Evolutionary conservation across 2,888 invertebrate species (phyloP).

Genomic region (Acleris laterana): DNA sequence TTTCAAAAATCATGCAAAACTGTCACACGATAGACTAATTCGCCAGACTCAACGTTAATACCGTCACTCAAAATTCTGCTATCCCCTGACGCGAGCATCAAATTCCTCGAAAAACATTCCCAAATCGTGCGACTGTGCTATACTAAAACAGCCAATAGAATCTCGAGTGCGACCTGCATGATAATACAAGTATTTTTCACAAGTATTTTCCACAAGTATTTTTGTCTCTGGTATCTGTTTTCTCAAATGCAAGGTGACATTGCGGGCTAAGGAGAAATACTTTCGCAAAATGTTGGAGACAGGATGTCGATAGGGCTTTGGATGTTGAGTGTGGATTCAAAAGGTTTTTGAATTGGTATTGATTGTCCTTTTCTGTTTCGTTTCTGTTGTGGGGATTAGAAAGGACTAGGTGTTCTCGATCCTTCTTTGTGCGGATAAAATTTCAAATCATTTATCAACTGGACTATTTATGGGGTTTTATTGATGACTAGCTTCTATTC

Average conservation of each 20-base stretch:
- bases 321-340: neutral
- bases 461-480: no score
- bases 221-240: neutral
- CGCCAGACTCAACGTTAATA: neutral
- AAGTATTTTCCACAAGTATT: conserved; percentile 3
- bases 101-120: neutral
- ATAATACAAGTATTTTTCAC: conserved; percentile 1
- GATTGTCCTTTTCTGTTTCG: neutral
- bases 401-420: no score
- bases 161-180: neutral
- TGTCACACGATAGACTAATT: neutral
- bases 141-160: neutral
- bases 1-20: no score
- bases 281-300: neutral
- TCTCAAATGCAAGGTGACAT: conserved; percentile 4
- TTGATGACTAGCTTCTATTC: no score
- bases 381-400: no score
- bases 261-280: neutral
- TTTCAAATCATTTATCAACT: no score
- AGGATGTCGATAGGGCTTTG: neutral
- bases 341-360: neutral
- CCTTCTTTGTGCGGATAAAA: no score
- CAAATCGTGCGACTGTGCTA: conserved; percentile 3
- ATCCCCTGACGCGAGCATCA: neutral
- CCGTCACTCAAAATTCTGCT: neutral